Evolutionary conservation across 2,888 invertebrate genomes (phyloP), one percentile per base, ranked within the genome.

Genomic region (Diachrysia chrysitis): DNA sequence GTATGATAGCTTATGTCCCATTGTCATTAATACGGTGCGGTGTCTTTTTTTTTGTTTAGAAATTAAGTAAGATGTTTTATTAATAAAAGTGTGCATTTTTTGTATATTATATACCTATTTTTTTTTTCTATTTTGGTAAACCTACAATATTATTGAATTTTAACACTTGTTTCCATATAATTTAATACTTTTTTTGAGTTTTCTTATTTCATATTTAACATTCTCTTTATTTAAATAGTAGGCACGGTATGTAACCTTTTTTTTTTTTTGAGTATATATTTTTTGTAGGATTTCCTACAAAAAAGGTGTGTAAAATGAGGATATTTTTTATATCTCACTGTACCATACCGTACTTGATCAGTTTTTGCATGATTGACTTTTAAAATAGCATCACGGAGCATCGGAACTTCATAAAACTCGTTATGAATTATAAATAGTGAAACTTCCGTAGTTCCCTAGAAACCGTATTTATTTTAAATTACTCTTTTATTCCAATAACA

Each of bases 351-450:
- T 32, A 63, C n/a, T 19, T 58, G 17, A 56, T 42, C 67, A 69
- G 63, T 67, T 78, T 71, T 61, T 61, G 56, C 48, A 35, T 57
- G 60, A 79, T 69, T 69, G 59, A 74, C 67, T 77, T 78, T 76
- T 71, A 70, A 73, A 76, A 72, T 71, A 72, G 2, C 23, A 54
- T 10, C 12, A 0, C 37, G 5, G 12, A 55, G 17, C 17, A 59
- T 56, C 6, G 2, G 42, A 67, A 53, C 32, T 72, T 59, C 25
- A 3, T 12, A 9, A 12, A 76, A 71, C 25, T 66, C 35, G 42
- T 67, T 62, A 64, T 48, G 35, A 21, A 61, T 16, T 62, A 42
- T 42, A 42, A 42, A 42, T 51, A 51, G 19, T 21, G 12, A 12
- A 51, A 19, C 48, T 21, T 51, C 48, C 19, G 21, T 51, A 51